These are phyloP conservation scores for Danio rerio DNA, from an alignment of 2,113 vertebrate genomes.

Conservation along the genomic window DNA sequence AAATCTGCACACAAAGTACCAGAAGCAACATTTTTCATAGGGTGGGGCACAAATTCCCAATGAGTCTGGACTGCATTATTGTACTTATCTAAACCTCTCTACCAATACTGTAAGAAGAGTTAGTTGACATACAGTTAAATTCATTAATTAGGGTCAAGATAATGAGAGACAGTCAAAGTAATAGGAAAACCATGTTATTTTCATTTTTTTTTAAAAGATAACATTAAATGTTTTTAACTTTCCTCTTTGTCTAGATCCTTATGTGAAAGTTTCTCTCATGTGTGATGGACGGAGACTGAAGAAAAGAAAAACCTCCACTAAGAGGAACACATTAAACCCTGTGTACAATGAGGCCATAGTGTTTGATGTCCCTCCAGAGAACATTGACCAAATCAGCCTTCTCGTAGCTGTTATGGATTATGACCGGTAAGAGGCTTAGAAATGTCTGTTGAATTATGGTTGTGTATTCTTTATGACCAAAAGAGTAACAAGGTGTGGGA, in stretches of 20 bases:
- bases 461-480: not conserved
- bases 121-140: too few relatives aligned
- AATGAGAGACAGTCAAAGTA: too few relatives aligned
- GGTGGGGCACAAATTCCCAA: too few relatives aligned
- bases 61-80: too few relatives aligned
- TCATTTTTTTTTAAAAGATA: too few relatives aligned
- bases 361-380: conserved; percentile 97
- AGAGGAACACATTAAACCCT: conserved; percentile 97
- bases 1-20: too few relatives aligned
- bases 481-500: not conserved
- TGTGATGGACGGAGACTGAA: conserved; percentile 95
- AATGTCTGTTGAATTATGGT: conserved; percentile 2
- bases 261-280: conserved; percentile 98
- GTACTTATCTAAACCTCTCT: too few relatives aligned
- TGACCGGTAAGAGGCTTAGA: conserved; percentile 87
- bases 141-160: too few relatives aligned
- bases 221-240: not conserved
- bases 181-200: too few relatives aligned
- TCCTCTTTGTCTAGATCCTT: conserved; percentile 84
- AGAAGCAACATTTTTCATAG: too few relatives aligned
- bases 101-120: too few relatives aligned
- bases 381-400: conserved; percentile 97
- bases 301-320: conserved; percentile 98
- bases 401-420: conserved; percentile 99
- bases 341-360: conserved; percentile 99